Conservation (phyloP, 2,797 vertebrate species). For the Sebastes melanostomus region DNA sequence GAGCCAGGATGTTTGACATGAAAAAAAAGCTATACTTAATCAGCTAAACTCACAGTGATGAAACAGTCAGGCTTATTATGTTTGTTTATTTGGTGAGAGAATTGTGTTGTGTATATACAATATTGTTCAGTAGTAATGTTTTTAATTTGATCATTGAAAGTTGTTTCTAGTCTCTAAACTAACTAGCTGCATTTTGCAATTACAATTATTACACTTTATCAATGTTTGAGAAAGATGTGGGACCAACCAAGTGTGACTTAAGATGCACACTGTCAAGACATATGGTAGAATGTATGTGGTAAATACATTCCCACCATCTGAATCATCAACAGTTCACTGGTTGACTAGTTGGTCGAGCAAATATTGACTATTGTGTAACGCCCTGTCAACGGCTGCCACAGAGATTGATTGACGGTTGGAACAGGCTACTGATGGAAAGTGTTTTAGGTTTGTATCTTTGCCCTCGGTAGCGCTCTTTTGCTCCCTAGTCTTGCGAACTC, state of each 20-base stretch:
- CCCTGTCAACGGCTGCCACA: not conserved
- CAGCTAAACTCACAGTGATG: not conserved
- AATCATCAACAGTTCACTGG: not conserved
- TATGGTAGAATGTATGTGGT: not conserved
- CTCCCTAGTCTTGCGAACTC: conserved; percentile 71
- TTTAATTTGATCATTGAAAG: not conserved
- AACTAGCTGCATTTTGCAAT: not conserved
- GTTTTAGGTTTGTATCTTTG: conserved; percentile 29
- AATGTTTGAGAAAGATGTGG: not conserved
- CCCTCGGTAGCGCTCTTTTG: conserved; percentile 15
- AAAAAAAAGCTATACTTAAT: conserved; percentile 6
- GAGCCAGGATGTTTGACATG: not conserved
- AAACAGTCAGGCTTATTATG: not conserved
- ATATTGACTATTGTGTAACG: not conserved
- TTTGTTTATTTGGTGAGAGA: not conserved
- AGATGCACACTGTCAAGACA: not conserved
- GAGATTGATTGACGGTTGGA: conserved; percentile 22
- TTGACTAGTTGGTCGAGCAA: not conserved
- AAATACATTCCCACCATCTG: not conserved
- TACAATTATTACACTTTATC: not conserved
- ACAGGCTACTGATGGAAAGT: conserved; percentile 1
- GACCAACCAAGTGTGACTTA: not conserved
- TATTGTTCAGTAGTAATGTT: not conserved
- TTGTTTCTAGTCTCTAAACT: not conserved
- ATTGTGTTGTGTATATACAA: not conserved